A percentile compares a stretch with the other conserved stretches of the same genome.
Conservation (phyloP, 2,888 invertebrate genomes). For the Meiosimyza platycephala region DNA sequence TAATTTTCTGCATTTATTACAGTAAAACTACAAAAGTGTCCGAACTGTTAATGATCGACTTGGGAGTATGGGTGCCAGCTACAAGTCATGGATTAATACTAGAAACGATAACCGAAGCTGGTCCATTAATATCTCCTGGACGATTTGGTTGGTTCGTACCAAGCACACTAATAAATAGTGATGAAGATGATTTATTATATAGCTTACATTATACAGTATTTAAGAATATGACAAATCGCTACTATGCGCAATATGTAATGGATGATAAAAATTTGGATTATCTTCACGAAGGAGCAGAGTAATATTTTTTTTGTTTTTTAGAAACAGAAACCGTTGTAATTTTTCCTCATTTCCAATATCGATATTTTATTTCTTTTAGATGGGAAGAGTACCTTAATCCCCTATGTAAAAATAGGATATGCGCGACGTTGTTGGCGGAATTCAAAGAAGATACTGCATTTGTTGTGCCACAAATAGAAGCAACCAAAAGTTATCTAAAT, state of each 20-base stretch:
- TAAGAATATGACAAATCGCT: conserved; percentile 45
- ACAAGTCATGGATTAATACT: conserved; percentile 69
- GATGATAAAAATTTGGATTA: conserved; percentile 45
- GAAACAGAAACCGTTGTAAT: background rate
- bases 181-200: conserved; percentile 36
- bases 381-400: conserved; percentile 46
- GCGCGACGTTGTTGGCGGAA: conserved; percentile 70
- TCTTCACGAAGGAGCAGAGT: conserved; percentile 44
- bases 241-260: conserved; percentile 54
- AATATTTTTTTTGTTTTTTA: conserved; percentile 12
- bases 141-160: conserved; percentile 77
- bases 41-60: conserved; percentile 69
- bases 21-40: background rate
- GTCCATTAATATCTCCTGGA: conserved; percentile 68
- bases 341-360: background rate
- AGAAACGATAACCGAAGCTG: conserved; percentile 68
- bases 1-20: background rate
- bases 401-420: conserved; percentile 49
- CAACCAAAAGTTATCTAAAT: conserved; percentile 71
- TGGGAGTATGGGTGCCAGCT: conserved; percentile 78
- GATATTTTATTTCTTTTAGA: conserved; percentile 8
- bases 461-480: conserved; percentile 71
- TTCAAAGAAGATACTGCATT: conserved; percentile 69
- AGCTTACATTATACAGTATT: conserved; percentile 54
- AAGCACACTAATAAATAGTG: conserved; percentile 49